phyloP scores from a whole-genome alignment of 2,888 invertebrate species.

The Melanostoma mellinum region DNA sequence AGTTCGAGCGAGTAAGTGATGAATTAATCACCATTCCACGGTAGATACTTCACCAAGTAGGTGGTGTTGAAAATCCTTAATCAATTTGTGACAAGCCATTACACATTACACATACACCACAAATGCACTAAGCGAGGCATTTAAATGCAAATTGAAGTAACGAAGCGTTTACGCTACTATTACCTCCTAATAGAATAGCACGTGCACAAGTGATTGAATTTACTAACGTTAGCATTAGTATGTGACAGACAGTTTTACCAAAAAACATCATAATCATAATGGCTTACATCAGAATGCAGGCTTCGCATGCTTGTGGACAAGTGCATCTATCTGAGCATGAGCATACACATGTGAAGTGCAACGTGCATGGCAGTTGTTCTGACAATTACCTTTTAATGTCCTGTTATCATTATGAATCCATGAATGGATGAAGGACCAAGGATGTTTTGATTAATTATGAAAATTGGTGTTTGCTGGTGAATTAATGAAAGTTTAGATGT shows the following conservation, averaged over 20 bases:
- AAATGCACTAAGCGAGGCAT: constrained; percentile 18
- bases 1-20: not conserved
- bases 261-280: not conserved
- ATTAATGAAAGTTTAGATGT: constrained; percentile 33
- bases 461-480: constrained; percentile 45
- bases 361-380: constrained; percentile 8
- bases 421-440: constrained; percentile 7
- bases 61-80: too few species aligned
- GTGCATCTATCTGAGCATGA: too few species aligned
- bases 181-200: not conserved
- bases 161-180: not conserved
- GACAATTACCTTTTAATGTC: constrained; percentile 35
- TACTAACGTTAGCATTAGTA: constrained; percentile 34
- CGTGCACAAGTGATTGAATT: constrained; percentile 52
- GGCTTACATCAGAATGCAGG: too few species aligned
- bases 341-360: too few species aligned
- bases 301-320: too few species aligned
- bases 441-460: constrained; percentile 54
- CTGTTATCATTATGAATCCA: constrained; percentile 24
- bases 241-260: constrained; percentile 46
- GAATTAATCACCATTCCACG: not conserved
- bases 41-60: not conserved
- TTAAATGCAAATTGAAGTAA: constrained; percentile 28
- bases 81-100: too few species aligned
- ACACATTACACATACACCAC: not conserved